phyloP scores from a whole-genome alignment of 2,888 invertebrate genomes.

The Drosophila acutilabella region DNA sequence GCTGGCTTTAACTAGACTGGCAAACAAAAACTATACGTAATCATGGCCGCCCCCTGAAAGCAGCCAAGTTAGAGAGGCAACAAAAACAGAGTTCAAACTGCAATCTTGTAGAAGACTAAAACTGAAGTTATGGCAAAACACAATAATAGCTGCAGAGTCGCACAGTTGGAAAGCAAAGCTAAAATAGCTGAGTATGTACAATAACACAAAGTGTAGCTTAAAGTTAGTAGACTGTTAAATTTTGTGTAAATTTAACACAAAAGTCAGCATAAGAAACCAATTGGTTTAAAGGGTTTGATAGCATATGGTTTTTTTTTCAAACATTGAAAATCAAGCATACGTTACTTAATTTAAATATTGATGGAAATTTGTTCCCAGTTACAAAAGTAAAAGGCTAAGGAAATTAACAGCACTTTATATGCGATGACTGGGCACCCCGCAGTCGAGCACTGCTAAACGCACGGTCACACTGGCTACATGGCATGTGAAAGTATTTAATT shows the following conservation, averaged over 20 bases:
- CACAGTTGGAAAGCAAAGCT: slow-evolving; percentile 2
- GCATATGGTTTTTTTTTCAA: too few relatives aligned
- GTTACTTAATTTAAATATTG: too few relatives aligned
- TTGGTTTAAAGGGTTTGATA: not conserved
- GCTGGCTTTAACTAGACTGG: slow-evolving; percentile 20
- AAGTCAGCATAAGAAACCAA: not conserved
- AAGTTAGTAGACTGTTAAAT: slow-evolving; percentile 3
- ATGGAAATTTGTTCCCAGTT: too few relatives aligned
- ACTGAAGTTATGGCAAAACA: slow-evolving; percentile 14
- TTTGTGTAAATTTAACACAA: not conserved
- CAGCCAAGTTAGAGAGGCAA: slow-evolving; percentile 10
- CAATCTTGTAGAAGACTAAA: slow-evolving; percentile 3
- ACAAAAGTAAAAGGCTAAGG: too few relatives aligned
- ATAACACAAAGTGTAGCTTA: not conserved
- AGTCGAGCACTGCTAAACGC: not conserved
- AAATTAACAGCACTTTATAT: not conserved
- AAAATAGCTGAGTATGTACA: not conserved
- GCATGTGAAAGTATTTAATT: slow-evolving; percentile 66
- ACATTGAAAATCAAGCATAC: too few relatives aligned
- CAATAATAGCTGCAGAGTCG: slow-evolving; percentile 1
- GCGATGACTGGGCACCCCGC: not conserved
- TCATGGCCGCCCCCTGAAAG: slow-evolving; percentile 44
- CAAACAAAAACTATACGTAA: slow-evolving; percentile 41
- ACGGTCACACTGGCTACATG: slow-evolving; percentile 43
- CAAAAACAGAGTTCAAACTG: slow-evolving; percentile 27